Percentiles rank a stretch among this genome's conserved stretches.
These are phyloP conservation scores for Operophtera brumata DNA, from an alignment of 2,888 invertebrate genomes.

Conservation along the genomic window DNA sequence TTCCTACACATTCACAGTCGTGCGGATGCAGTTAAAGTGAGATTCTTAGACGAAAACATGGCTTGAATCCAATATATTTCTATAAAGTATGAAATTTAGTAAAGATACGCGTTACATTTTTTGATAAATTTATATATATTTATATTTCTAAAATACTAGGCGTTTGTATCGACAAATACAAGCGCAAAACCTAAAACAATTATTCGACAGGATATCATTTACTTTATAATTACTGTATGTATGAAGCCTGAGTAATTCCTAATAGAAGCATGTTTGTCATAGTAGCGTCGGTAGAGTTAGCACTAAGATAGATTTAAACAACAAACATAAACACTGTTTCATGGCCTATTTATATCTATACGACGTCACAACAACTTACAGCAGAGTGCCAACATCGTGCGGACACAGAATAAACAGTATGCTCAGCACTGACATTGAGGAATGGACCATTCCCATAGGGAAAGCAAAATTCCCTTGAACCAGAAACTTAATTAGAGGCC, in stretches of 20 bases:
- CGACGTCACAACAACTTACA: slow-evolving; percentile 9
- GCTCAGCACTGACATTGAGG: slow-evolving; percentile 18
- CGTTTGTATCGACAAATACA: too few species aligned
- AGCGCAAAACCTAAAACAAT: too few species aligned
- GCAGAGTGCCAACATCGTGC: slow-evolving; percentile 12
- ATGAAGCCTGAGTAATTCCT: too few species aligned
- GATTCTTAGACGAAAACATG: slow-evolving; percentile 23
- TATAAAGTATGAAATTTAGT: not conserved
- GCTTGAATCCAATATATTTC: slow-evolving; percentile 14
- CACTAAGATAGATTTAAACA: too few species aligned
- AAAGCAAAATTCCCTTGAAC: slow-evolving; percentile 7
- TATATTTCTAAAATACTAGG: too few species aligned
- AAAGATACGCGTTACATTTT: not conserved
- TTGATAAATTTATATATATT: too few species aligned
- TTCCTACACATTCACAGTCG: slow-evolving; percentile 18
- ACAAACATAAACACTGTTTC: not conserved
- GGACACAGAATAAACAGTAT: slow-evolving; percentile 3
- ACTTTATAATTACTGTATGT: too few species aligned
- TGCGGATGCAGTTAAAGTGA: slow-evolving; percentile 17
- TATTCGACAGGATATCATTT: too few species aligned
- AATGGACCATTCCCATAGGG: slow-evolving; percentile 13
- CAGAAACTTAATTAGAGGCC: slow-evolving; percentile 12
- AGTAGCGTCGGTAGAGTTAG: too few species aligned
- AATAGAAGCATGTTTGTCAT: too few species aligned
- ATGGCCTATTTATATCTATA: slow-evolving; percentile 4